phyloP scores from a whole-genome alignment of 1,140 invertebrate genomes.

The Elymnias hypermnestra region DNA sequence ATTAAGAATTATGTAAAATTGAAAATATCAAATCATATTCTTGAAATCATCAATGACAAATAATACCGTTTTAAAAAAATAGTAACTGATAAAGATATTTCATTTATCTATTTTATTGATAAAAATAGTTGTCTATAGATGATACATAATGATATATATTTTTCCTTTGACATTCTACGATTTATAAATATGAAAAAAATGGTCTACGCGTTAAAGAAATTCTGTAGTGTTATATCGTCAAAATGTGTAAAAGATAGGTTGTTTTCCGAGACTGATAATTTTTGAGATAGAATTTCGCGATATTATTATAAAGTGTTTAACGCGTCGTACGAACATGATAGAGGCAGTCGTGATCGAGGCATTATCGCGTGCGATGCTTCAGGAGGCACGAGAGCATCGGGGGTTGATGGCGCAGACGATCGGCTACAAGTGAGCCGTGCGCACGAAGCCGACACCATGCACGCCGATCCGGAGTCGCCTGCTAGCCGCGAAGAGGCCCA shows the following conservation, averaged over 20 bases:
- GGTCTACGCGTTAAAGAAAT: too few species aligned
- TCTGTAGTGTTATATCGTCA: slow-evolving; percentile 37
- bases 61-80: too few species aligned
- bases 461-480: slow-evolving; percentile 67
- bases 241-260: slow-evolving; percentile 51
- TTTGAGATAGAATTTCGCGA: slow-evolving; percentile 62
- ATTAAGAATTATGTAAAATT: not conserved
- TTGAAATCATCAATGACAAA: too few species aligned
- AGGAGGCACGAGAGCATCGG: slow-evolving; percentile 45
- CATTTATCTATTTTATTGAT: too few species aligned
- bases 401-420: slow-evolving; percentile 58
- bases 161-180: too few species aligned
- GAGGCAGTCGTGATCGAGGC: slow-evolving; percentile 64
- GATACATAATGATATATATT: too few species aligned
- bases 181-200: too few species aligned
- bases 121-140: too few species aligned
- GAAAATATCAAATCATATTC: too few species aligned
- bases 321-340: slow-evolving; percentile 49
- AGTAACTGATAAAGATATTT: too few species aligned
- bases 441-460: slow-evolving; percentile 60
- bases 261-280: slow-evolving; percentile 68
- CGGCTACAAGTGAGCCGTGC: slow-evolving; percentile 51
- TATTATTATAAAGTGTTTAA: slow-evolving; percentile 70
- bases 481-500: slow-evolving; percentile 64
- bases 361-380: slow-evolving; percentile 70